These are phyloP conservation scores for Piezodorus guildinii DNA, from an alignment of 1,140 invertebrate genomes.

Conservation along the genomic window DNA sequence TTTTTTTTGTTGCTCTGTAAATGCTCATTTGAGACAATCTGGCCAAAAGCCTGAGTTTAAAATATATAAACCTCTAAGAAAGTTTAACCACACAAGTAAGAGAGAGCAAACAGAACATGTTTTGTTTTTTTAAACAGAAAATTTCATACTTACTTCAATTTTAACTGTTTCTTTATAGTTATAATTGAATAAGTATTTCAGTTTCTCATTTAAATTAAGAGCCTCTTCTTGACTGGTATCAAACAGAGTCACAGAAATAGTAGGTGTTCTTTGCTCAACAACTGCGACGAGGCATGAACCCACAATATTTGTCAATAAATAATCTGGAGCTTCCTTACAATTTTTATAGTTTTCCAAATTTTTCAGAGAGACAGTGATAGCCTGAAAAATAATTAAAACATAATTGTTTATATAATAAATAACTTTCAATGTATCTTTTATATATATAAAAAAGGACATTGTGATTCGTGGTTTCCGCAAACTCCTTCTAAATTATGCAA, in stretches of 20 bases:
- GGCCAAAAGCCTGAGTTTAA: too few species aligned
- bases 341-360: neutral
- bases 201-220: neutral
- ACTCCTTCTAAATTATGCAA: too few species aligned
- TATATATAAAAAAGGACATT: too few species aligned
- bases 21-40: too few species aligned
- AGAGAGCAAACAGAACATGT: too few species aligned
- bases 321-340: conserved; percentile 2
- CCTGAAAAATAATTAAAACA: neutral
- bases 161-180: neutral
- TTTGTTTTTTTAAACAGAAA: too few species aligned
- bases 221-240: neutral
- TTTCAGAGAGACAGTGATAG: neutral
- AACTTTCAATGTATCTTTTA: too few species aligned
- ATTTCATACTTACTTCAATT: neutral
- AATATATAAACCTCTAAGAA: too few species aligned
- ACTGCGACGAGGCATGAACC: neutral
- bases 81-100: too few species aligned
- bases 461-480: too few species aligned
- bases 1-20: too few species aligned
- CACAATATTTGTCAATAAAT: neutral
- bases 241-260: neutral
- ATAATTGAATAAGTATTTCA: conserved; percentile 3
- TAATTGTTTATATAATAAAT: too few species aligned
- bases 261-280: neutral